Evolutionary conservation across 2,888 invertebrate species (phyloP).

Genomic region (Neelides folsomi): DNA sequence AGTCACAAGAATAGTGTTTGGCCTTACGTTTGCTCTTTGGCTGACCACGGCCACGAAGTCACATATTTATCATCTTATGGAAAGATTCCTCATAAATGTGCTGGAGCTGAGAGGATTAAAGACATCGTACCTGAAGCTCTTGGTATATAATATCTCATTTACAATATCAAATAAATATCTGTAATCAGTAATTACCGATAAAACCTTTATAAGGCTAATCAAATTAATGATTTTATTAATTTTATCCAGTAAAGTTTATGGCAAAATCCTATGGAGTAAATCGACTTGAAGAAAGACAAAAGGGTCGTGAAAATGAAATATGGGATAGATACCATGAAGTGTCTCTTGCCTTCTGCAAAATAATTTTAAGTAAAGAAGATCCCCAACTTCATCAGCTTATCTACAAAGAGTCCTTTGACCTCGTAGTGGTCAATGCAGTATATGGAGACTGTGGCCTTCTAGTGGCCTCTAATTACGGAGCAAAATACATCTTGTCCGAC

Average conservation of each 20-base stretch:
- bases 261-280: conserved; percentile 16
- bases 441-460: conserved; percentile 27
- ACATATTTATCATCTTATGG: conserved; percentile 24
- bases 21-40: conserved; percentile 23
- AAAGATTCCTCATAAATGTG: conserved; percentile 16
- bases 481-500: conserved; percentile 19
- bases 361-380: conserved; percentile 10
- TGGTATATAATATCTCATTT: no score
- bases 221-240: no score
- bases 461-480: conserved; percentile 17
- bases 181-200: no score
- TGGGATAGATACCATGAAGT: conserved; percentile 13
- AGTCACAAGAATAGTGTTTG: conserved; percentile 13
- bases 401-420: conserved; percentile 18
- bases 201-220: no score
- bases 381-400: conserved; percentile 14
- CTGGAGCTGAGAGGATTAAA: neutral
- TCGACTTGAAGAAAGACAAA: conserved; percentile 18
- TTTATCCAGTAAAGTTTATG: conserved; percentile 8
- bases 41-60: conserved; percentile 23
- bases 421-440: conserved; percentile 20
- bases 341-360: conserved; percentile 9
- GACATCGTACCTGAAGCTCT: no score
- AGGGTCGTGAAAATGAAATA: conserved; percentile 10
- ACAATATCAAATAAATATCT: no score